Evolutionary conservation across 2,113 vertebrate genomes (phyloP).

Genomic region (Aegotheles bennettii): DNA sequence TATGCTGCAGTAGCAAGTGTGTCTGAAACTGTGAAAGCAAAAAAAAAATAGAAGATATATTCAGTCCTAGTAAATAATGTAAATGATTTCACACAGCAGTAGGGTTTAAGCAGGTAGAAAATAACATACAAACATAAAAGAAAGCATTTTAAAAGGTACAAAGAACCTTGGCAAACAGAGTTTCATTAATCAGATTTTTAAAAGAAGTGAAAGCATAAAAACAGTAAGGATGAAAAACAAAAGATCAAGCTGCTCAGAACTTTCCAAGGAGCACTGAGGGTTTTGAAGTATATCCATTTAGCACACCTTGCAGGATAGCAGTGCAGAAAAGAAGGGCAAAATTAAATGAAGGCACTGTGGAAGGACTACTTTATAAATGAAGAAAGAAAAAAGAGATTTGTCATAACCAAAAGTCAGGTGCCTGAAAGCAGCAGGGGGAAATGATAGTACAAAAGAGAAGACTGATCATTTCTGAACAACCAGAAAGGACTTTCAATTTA

Average conservation of each 20-base stretch:
- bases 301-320: neutral
- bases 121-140: neutral
- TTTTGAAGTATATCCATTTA: slow-evolving; percentile 27
- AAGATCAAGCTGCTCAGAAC: neutral
- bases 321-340: neutral
- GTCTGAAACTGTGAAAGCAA: neutral
- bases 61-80: neutral
- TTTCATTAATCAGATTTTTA: slow-evolving; percentile 5
- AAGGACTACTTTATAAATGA: slow-evolving; percentile 34
- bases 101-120: neutral
- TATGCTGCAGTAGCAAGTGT: neutral
- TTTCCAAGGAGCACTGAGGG: neutral
- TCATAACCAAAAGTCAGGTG: slow-evolving; percentile 21
- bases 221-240: neutral
- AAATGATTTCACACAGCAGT: neutral
- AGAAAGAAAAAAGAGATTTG: neutral
- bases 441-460: neutral
- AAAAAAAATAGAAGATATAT: neutral
- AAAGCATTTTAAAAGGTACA: neutral
- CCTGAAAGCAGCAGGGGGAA: neutral
- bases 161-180: neutral
- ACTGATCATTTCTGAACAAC: neutral
- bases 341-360: neutral
- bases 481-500: slow-evolving; percentile 14
- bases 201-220: slow-evolving; percentile 3